Conservation (phyloP, 2,113 vertebrate species). For the Zosterops borbonicus region DNA sequence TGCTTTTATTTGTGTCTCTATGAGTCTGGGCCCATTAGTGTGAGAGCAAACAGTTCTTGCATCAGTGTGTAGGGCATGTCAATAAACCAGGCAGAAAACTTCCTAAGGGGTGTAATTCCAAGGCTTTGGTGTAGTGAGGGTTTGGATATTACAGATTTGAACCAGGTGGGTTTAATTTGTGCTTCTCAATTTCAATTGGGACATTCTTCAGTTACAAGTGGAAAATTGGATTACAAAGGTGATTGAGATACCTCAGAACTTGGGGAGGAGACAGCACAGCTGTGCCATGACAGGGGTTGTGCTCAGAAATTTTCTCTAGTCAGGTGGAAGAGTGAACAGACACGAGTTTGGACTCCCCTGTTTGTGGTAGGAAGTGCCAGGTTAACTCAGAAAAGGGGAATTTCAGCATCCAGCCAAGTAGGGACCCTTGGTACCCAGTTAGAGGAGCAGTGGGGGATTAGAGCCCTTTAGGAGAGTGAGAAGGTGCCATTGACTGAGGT, state of each 20-base stretch:
- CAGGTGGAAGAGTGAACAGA: neutral
- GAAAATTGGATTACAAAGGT: neutral
- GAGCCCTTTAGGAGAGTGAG: neutral
- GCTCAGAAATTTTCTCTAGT: neutral
- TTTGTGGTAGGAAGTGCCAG: neutral
- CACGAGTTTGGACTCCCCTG: neutral
- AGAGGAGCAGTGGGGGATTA: neutral
- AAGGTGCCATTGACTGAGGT: accelerated
- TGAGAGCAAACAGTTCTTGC: neutral
- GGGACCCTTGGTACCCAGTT: neutral
- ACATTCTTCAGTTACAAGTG: neutral
- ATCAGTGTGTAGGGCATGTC: accelerated
- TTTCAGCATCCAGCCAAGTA: neutral
- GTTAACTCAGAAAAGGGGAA: neutral
- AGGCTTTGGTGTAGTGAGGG: neutral
- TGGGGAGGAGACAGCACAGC: neutral
- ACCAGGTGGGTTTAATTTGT: neutral
- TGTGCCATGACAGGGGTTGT: accelerated
- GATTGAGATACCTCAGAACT: neutral
- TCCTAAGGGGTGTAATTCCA: neutral
- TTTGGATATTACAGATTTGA: neutral
- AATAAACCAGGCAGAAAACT: neutral
- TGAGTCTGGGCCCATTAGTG: neutral
- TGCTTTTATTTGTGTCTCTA: neutral
- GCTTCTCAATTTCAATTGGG: neutral